A percentile compares a stretch with the other conserved stretches of the same genome.
These are phyloP conservation scores for Schizopygopsis pylzovi DNA, from an alignment of 2,797 vertebrate genomes.

Conservation along the genomic window DNA sequence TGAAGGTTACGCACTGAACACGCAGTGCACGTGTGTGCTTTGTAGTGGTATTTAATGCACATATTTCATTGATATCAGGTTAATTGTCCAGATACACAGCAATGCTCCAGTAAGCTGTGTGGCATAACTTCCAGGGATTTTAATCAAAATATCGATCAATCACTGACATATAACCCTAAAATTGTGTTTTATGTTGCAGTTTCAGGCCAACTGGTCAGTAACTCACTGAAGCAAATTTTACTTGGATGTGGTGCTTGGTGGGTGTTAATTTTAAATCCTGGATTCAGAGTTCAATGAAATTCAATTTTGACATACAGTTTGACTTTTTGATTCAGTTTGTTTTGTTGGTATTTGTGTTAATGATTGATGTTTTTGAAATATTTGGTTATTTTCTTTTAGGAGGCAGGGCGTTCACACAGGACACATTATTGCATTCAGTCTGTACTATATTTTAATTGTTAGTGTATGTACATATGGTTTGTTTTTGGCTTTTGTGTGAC, in stretches of 20 bases:
- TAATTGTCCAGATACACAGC: conserved; percentile 36
- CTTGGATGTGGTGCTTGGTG: background rate
- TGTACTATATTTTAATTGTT: background rate
- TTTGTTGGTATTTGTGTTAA: background rate
- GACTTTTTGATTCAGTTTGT: background rate
- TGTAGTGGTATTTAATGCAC: background rate
- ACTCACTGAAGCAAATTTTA: background rate
- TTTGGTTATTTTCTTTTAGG: background rate
- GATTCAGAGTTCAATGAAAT: background rate
- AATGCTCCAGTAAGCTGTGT: conserved; percentile 15
- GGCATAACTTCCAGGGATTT: conserved; percentile 4
- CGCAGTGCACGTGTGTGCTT: conserved; percentile 28
- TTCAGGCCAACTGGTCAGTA: background rate
- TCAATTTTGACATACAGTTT: background rate
- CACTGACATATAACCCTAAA: background rate
- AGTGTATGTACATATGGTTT: background rate
- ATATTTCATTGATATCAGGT: conserved; percentile 17
- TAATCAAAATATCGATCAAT: conserved; percentile 51
- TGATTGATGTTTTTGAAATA: background rate
- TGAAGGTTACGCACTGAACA: conserved; percentile 38
- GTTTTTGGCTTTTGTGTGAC: background rate
- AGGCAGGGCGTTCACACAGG: background rate
- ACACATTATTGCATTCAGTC: background rate
- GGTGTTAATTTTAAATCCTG: background rate
- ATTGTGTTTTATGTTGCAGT: background rate